Conservation (phyloP, 2,888 invertebrate species). For the Scaptomyza polygonia region DNA sequence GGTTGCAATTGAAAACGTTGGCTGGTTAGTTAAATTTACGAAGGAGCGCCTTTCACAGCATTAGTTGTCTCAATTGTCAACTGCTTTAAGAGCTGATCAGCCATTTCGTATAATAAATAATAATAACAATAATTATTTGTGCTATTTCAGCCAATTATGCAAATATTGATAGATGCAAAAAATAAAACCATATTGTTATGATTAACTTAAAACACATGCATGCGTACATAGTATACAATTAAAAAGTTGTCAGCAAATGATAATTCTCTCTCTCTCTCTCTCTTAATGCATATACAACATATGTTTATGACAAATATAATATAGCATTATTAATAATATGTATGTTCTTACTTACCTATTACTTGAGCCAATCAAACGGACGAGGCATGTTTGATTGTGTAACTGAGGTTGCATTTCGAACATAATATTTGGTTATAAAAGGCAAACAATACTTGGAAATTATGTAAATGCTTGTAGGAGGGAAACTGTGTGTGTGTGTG, state of each 20-base stretch:
- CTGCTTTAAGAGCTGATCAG: neutral
- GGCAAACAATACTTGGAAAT: constrained; percentile 15
- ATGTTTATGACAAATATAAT: constrained; percentile 48
- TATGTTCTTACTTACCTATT: constrained; percentile 50
- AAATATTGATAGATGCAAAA: constrained; percentile 62
- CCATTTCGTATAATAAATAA: constrained; percentile 3
- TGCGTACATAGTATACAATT: neutral
- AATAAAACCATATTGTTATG: constrained; percentile 61
- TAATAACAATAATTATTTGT: constrained; percentile 30
- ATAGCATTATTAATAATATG: constrained; percentile 48
- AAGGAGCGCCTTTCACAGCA: constrained; percentile 43
- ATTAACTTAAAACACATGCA: constrained; percentile 46
- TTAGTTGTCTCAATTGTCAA: neutral
- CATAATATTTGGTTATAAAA: constrained; percentile 50
- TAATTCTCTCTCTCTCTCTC: constrained; percentile 43
- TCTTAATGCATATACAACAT: constrained; percentile 33
- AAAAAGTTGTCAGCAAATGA: constrained; percentile 40
- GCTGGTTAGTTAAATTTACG: constrained; percentile 81
- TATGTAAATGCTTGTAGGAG: constrained; percentile 48
- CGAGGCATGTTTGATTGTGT: constrained; percentile 24
- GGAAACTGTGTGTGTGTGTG: constrained; percentile 18
- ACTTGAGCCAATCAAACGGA: constrained; percentile 49
- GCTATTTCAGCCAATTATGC: constrained; percentile 67
- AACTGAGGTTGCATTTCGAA: constrained; percentile 22
- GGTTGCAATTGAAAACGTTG: constrained; percentile 40